Base-by-base conservation (phyloP, 2,888 invertebrate genomes). In the Conops quadrifasciatus region DNA sequence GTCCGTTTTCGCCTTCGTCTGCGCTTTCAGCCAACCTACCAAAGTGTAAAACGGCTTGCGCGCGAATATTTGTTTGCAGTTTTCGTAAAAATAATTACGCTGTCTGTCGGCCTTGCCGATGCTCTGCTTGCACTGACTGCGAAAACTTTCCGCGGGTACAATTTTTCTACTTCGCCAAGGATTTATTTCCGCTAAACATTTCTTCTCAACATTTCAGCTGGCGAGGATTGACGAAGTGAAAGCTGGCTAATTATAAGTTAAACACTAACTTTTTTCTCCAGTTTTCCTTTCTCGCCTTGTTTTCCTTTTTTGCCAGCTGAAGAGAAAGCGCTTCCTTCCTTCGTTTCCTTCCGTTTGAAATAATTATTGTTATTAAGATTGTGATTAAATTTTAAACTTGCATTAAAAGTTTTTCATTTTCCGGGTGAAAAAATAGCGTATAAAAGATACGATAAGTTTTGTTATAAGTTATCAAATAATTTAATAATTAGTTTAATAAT, bases 231-330 rank as follows among this genome's bases (percentile, higher is more conserved):
- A 15, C n/a, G n/a, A 3, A 62, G 43, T 19, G 24, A 62, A 62
- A 62, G 62, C 36, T 62, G 24, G 62, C 62, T 62, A 62, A 62
- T 62, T 62, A 62, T 62, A 62, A 62, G 62, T 62, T 62, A 62
- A 62, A 62, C 45, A 58, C 28, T 36, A 9, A 9, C 36, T 36
- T 36, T 9, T n/a, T n/a, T n/a, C n/a, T n/a, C n/a, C n/a, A n/a
- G n/a, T n/a, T n/a, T n/a, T n/a, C n/a, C n/a, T n/a, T 36, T 7
- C 36, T 36, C 36, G n/a, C 36, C 9, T 36, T 36, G 36, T 36
- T 9, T 36, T 36, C 36, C 36, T 58, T 28, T 24, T 15, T 5
- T n/a, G n/a, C 2, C n/a, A 49, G 49, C 49, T 15, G n/a, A 49
- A 49, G 49, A 49, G 49, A 16, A 19, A 49, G 19, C 7, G 2